Conservation (phyloP, 2,888 invertebrate genomes). For the Melangyna quadrimaculata region DNA sequence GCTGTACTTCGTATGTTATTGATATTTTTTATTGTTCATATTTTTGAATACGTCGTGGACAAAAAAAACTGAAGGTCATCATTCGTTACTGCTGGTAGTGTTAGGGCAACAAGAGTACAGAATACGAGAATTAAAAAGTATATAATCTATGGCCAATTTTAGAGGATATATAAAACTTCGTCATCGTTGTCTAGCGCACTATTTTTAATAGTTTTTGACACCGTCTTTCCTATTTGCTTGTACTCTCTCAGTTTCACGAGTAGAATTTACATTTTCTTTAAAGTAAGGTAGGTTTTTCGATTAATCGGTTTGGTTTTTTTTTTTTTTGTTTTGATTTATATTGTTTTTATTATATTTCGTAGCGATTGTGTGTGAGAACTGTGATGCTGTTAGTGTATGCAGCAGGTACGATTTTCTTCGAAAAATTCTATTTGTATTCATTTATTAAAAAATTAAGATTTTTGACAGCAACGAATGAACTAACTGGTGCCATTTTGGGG, state of each 20-base stretch:
- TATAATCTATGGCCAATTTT: conserved; percentile 33
- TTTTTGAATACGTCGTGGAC: background rate
- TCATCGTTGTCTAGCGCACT: conserved; percentile 55
- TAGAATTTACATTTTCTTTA: background rate
- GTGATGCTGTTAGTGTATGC: conserved; percentile 16
- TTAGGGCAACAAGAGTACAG: conserved; percentile 2
- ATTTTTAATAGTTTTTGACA: background rate
- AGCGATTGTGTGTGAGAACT: conserved; percentile 5
- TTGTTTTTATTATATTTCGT: background rate
- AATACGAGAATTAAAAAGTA: background rate
- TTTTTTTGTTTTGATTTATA: conserved; percentile 3
- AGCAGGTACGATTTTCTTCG: conserved; percentile 34
- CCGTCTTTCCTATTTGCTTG: conserved; percentile 15
- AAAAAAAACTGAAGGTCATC: conserved; percentile 15
- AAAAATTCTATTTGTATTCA: conserved; percentile 29
- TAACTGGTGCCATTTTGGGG: conserved; percentile 60
- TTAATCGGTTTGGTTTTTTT: background rate
- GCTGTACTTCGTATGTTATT: background rate
- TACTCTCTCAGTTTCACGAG: background rate
- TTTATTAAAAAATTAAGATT: conserved; percentile 24
- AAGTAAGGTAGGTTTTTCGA: too few species aligned
- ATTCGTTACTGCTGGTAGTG: too few species aligned
- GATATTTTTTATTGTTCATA: background rate
- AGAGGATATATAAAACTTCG: conserved; percentile 56
- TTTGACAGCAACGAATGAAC: conserved; percentile 55